These are phyloP conservation scores for Anoura caudifer DNA, from an alignment of 2,113 vertebrate species.

Conservation along the genomic window DNA sequence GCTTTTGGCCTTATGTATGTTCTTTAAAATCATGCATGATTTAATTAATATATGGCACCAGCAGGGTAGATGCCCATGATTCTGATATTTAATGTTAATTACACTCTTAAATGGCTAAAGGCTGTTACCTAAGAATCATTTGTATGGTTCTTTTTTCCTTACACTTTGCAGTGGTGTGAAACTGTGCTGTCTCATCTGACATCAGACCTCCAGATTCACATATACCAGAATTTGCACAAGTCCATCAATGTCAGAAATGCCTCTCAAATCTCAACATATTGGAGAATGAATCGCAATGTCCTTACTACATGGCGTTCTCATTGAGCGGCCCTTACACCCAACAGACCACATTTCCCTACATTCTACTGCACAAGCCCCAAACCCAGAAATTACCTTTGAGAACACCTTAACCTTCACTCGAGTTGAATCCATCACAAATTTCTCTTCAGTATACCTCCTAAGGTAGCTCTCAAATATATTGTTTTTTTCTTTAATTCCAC, in stretches of 20 bases:
- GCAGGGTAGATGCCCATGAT: neutral
- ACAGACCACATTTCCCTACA: neutral
- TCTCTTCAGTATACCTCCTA: neutral
- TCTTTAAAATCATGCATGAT: slow-evolving; percentile 19
- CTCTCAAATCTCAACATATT: neutral
- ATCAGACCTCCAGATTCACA: neutral
- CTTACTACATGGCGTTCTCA: neutral
- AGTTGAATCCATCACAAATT: neutral
- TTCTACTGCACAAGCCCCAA: neutral
- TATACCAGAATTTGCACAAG: neutral
- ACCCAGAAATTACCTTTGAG: neutral
- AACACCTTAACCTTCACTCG: neutral
- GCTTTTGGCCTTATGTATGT: neutral
- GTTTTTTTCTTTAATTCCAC: neutral
- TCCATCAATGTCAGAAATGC: neutral
- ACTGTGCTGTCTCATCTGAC: neutral
- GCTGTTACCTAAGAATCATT: neutral
- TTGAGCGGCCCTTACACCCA: neutral
- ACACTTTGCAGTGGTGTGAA: neutral
- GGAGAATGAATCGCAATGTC: neutral
- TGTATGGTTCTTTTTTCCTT: neutral
- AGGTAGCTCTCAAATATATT: neutral
- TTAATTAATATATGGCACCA: slow-evolving; percentile 4
- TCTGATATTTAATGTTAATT: neutral
- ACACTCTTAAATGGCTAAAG: neutral